These are phyloP conservation scores for Agrypnia vestita DNA, from an alignment of 1,140 invertebrate genomes.

Conservation along the genomic window DNA sequence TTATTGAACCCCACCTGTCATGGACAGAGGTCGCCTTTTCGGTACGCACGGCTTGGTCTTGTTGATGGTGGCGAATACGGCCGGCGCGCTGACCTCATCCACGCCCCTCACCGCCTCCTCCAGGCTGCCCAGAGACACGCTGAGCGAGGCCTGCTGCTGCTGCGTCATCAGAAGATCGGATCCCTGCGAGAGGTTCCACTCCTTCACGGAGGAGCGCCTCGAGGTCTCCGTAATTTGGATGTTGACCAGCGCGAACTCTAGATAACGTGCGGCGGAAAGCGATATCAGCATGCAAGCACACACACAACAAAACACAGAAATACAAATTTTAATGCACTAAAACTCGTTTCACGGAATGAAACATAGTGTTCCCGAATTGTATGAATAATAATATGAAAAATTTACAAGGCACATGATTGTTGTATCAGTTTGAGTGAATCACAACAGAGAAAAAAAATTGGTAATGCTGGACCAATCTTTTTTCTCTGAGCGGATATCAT, in stretches of 20 bases:
- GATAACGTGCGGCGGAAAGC: neutral
- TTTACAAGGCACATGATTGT: no score
- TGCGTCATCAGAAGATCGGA: no score
- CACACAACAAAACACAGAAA: conserved; percentile 23
- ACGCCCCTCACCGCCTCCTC: conserved; percentile 66
- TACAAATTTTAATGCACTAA: neutral
- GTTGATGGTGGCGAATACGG: conserved; percentile 67
- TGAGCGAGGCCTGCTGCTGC: conserved; percentile 27
- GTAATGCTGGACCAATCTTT: no score
- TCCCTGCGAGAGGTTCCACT: neutral
- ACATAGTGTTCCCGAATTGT: no score
- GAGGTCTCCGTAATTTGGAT: conserved; percentile 17
- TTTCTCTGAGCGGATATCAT: no score
- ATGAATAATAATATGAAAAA: no score
- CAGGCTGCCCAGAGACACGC: conserved; percentile 68
- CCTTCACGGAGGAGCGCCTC: neutral
- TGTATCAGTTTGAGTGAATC: no score
- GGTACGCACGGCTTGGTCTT: conserved; percentile 70
- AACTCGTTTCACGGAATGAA: no score
- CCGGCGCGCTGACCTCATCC: conserved; percentile 66
- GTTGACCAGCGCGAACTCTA: conserved; percentile 28
- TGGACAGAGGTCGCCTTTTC: conserved; percentile 74
- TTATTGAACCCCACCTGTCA: conserved; percentile 69
- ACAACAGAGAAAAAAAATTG: no score
- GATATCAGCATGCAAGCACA: conserved; percentile 30